Base-by-base conservation (phyloP, 1,140 invertebrate genomes). In the Diorhabda sublineata region DNA sequence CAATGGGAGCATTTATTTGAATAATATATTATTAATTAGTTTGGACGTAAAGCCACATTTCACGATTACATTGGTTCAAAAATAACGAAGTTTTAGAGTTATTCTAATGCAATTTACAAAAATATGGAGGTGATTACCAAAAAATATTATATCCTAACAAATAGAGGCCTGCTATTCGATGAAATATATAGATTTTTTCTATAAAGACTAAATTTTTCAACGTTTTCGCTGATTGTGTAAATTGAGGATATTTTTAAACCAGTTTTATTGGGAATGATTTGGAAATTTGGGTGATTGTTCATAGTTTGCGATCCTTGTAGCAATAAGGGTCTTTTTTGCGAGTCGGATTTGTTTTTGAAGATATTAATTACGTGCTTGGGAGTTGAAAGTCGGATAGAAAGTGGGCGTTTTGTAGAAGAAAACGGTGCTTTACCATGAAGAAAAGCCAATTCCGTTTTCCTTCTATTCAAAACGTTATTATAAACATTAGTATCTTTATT, bases 171-270 rank as follows among this genome's bases (percentile, higher is more conserved):
- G 74, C 78, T 80, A 70, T 79, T 79, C 66, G 80, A 81, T 64
- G 79, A 80, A 68, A 80, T 79, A 69, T 79, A 80, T 44, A 79
- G 73, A 74, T 79, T 80, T 61, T 78, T 81, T 64, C 74, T 74
- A 66, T 81, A 77, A 61, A 76, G 74, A 69, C 74, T 77, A 68
- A 78, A 79, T 63, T 79, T 78, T 66, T 81, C 79, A 45, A 80
- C 78, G 69, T 79, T 75, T 65, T 81, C 76, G 66, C 79, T 81
- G 66, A 81, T 80, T 45, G 80, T 79, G 61, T 85, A 81, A 68
- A 85, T 77, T 4, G 84, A 83, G 58, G 83, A 83, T 58, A 84
- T 84, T 73, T 82, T 83, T 3, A 84, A 76, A 5, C 83, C 83
- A 43, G 82, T 83, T 75, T 82, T 84, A 69, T 83, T 82, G 8